Evolutionary conservation across 2,797 vertebrate species (phyloP).

Genomic region (Propithecus deckenii): DNA sequence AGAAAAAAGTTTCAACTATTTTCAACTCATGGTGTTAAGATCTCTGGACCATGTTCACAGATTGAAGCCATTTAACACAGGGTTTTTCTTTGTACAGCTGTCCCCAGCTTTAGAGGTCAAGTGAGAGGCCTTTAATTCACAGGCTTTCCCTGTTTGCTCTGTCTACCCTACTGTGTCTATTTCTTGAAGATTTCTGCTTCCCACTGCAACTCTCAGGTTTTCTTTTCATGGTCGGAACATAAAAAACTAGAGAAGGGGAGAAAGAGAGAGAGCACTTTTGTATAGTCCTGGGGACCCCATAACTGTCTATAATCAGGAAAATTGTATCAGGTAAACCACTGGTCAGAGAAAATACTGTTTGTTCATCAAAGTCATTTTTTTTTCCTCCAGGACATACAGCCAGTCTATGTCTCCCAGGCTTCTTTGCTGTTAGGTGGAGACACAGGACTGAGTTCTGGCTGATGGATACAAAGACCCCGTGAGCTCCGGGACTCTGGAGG

Average conservation of each 20-base stretch:
- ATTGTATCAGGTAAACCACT: neutral
- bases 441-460: neutral
- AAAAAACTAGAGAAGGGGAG: neutral
- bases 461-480: neutral
- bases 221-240: neutral
- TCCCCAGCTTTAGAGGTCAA: slow-evolving; percentile 49
- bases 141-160: neutral
- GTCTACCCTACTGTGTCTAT: neutral
- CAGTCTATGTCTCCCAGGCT: neutral
- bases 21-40: slow-evolving; percentile 76
- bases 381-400: neutral
- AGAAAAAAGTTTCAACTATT: slow-evolving; percentile 72
- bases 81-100: slow-evolving; percentile 64
- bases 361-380: neutral
- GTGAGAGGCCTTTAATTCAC: neutral
- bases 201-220: neutral
- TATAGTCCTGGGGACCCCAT: neutral
- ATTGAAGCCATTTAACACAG: slow-evolving; percentile 67
- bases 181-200: neutral
- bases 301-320: neutral
- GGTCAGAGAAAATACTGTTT: neutral
- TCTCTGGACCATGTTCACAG: slow-evolving; percentile 70
- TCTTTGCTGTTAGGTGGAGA: neutral
- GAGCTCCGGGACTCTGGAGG: neutral
- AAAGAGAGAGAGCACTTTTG: neutral